Percentiles rank a stretch among this genome's conserved stretches.
Evolutionary conservation across 2,888 invertebrate species (phyloP).

Genomic region (Lymantria monacha): DNA sequence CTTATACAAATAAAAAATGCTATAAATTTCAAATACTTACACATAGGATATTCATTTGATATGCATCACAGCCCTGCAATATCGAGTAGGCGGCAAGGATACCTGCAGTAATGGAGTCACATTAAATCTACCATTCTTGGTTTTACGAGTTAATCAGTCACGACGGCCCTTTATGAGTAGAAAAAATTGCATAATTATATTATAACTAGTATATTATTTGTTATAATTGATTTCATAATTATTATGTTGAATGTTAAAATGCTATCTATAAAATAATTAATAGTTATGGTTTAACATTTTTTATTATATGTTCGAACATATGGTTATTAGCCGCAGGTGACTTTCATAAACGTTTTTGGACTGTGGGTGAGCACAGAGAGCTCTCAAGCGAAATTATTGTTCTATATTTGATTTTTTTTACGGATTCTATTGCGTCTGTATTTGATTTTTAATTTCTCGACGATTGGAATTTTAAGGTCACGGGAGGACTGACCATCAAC

Average conservation of each 20-base stretch:
- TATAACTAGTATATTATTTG: conserved; percentile 8
- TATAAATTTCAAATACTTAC: background rate
- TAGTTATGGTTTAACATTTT: no score
- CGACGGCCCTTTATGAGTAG: conserved; percentile 42
- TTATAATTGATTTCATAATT: conserved; percentile 19
- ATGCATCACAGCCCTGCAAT: conserved; percentile 45
- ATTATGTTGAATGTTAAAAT: background rate
- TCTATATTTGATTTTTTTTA: no score
- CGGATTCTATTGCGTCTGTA: no score
- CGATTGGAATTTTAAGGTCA: no score
- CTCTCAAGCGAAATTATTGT: no score
- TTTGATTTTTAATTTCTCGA: no score
- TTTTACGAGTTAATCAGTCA: conserved; percentile 63
- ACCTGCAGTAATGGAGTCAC: conserved; percentile 55
- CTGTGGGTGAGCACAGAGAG: no score
- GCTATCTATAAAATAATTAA: no score
- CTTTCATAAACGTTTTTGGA: no score
- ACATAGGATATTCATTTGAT: background rate
- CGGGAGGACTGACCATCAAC: no score
- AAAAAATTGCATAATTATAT: conserved; percentile 29
- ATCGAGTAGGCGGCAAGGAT: conserved; percentile 65
- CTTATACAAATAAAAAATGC: background rate
- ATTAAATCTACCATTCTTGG: conserved; percentile 58
- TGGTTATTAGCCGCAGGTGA: no score
- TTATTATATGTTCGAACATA: no score